Base-by-base conservation (phyloP, 53 echinoderm and acorn worm genomes). In the Stichopus horrens region DNA sequence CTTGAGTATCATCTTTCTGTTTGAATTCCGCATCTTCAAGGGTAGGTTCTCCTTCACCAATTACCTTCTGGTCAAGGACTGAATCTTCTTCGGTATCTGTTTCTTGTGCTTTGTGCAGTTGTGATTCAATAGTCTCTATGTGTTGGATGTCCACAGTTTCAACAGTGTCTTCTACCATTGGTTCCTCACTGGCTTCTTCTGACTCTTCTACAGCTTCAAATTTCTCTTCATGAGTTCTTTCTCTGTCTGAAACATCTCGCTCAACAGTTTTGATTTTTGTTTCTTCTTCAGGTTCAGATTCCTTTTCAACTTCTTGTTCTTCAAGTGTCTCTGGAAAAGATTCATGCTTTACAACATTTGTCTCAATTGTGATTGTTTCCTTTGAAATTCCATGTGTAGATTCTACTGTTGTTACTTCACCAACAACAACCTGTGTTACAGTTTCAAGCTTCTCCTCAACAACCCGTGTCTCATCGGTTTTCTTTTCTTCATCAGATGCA, bases 331-430 rank as follows among this genome's bases (percentile, higher is more conserved):
- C 77, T 53, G 8, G 6, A 13, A 83, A 21, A 19, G 20, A 65
- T 84, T 74, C 56, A 58, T 67, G 73, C 5, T 53, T 52, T 23
- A 16, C 52, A 18, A 52, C 78, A 18, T 37, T 52, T 22, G 14
- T 53, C 23, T 88, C 82, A 76, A 37, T 37, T 89, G 66, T 57
- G 73, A 22, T 86, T 86, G 74, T 57, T 52, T 21, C 14, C 51
- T 71, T 54, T 52, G 21, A 9, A 67, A 21, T 58, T 90, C 82
- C n/a, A 51, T 73, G 37, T 74, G 76, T 74, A 83, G 83, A 71
- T 90, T 53, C 88, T 74, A 85, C 54, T 5, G 57, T 83, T 52
- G 74, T 22, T 23, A 78, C 74, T 65, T 90, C 89, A 55, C 90
- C 91, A 60, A 74, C 91, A 60, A 74, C 74, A 89, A 80, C 78